These are phyloP conservation scores for Pangasius mekongensis DNA, from an alignment of 2,797 vertebrate species.

Conservation along the genomic window DNA sequence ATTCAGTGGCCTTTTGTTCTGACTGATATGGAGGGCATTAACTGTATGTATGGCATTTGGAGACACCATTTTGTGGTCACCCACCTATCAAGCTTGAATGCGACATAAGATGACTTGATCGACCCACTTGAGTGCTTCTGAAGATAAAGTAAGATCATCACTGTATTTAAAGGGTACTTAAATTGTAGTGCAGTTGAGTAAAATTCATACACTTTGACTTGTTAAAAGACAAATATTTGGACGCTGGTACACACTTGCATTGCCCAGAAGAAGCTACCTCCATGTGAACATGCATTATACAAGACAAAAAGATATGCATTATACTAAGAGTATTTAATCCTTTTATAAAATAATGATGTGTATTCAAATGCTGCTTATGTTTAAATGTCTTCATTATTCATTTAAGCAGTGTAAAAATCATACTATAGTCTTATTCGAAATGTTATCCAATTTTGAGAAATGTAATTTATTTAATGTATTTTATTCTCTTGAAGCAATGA, in stretches of 20 bases:
- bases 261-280: slow-evolving; percentile 46
- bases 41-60: neutral
- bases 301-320: slow-evolving; percentile 4
- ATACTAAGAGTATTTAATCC: slow-evolving; percentile 12
- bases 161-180: neutral
- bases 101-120: neutral
- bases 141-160: neutral
- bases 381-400: neutral
- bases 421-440: neutral
- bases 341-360: slow-evolving; percentile 20
- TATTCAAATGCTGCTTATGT: slow-evolving; percentile 14
- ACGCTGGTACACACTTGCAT: slow-evolving; percentile 34
- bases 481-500: neutral
- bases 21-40: slow-evolving; percentile 1
- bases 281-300: slow-evolving; percentile 36
- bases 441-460: neutral
- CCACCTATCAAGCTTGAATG: neutral
- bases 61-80: neutral
- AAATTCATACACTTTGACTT: neutral
- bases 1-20: slow-evolving; percentile 1
- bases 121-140: neutral
- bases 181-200: neutral
- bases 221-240: neutral
- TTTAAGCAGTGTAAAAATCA: neutral
- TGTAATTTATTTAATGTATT: slow-evolving; percentile 33